These are phyloP conservation scores for Drosophila diplacantha DNA, from an alignment of 2,888 invertebrate species.

Conservation along the genomic window DNA sequence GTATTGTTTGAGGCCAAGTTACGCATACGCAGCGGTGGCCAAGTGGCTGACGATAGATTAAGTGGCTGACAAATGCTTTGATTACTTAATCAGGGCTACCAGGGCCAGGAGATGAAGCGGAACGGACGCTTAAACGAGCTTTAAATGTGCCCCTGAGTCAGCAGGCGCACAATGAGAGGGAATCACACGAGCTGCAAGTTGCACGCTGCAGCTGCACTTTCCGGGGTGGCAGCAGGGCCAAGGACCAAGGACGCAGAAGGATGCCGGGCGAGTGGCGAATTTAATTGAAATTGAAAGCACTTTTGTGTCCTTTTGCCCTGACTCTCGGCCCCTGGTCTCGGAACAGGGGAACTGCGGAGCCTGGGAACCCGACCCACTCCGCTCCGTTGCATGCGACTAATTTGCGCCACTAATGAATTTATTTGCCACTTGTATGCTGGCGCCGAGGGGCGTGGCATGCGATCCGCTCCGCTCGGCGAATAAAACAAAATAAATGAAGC, in stretches of 20 bases:
- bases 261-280: slow-evolving; percentile 56
- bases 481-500: slow-evolving; percentile 68
- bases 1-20: slow-evolving; percentile 32
- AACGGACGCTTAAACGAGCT: slow-evolving; percentile 68
- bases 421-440: slow-evolving; percentile 73
- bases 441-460: slow-evolving; percentile 65
- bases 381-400: slow-evolving; percentile 69
- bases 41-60: slow-evolving; percentile 66
- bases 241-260: slow-evolving; percentile 17
- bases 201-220: slow-evolving; percentile 26
- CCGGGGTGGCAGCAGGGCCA: slow-evolving; percentile 14
- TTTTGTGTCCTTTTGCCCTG: slow-evolving; percentile 65
- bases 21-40: slow-evolving; percentile 48
- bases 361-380: slow-evolving; percentile 21
- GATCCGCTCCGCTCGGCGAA: slow-evolving; percentile 32
- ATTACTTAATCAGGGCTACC: slow-evolving; percentile 66
- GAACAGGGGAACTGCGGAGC: neutral
- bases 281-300: slow-evolving; percentile 74
- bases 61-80: slow-evolving; percentile 71
- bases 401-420: slow-evolving; percentile 73
- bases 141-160: slow-evolving; percentile 73
- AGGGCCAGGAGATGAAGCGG: slow-evolving; percentile 54
- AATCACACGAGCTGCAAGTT: slow-evolving; percentile 30
- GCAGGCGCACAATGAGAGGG: slow-evolving; percentile 48
- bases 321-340: slow-evolving; percentile 13